Base-by-base conservation (phyloP, 1,140 invertebrate species). In the Pseudachorutes palmiensis region DNA sequence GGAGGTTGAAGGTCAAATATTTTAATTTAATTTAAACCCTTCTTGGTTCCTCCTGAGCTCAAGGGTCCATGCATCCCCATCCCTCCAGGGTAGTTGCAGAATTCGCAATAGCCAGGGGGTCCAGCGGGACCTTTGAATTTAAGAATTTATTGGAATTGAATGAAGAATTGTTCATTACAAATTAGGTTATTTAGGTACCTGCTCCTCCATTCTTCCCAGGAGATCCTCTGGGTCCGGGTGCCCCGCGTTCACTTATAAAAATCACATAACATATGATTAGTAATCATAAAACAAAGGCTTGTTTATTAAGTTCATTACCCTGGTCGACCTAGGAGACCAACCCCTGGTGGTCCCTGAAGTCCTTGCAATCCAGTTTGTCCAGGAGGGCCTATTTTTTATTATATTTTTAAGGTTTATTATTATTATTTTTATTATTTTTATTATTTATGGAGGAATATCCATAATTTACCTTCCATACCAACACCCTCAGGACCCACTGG, bases 381-480 rank as follows among this genome's bases (percentile, higher is more conserved):
- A 61, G 33, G 19, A 65, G 26, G 22, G 32, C 1, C 32, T 12
- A 64, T 33, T 16, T 45, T 28, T 3, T 12, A 33, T 9, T 62
- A 24, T 9, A 30, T 26, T n/a, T 31, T 22, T 9, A 30, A 16
- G 12, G 5, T 61, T 2, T n/a, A 63, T 9, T 26, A n/a, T 22
- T 26, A 5, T 19, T 9, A 32, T 66, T 60, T 64, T 78, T 88
- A 87, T 87, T 80, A 82, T 82, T 62, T 79, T 65, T 5, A 86
- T 86, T 32, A 83, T 79, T 61, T 82, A 82, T 31, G 87, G 87
- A 64, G 81, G 78, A 1, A 83, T 82, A n/a, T n/a, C n/a, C n/a
- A n/a, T n/a, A n/a, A n/a, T n/a, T n/a, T n/a, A n/a, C 88, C 88
- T 78, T 87, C 87, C 2, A 83, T 69, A 0, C 86, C 86, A 41